Percentiles rank a stretch among this genome's conserved stretches.
Evolutionary conservation across 2,113 vertebrate genomes (phyloP).

Genomic region (Poeciliopsis turrubarensis): DNA sequence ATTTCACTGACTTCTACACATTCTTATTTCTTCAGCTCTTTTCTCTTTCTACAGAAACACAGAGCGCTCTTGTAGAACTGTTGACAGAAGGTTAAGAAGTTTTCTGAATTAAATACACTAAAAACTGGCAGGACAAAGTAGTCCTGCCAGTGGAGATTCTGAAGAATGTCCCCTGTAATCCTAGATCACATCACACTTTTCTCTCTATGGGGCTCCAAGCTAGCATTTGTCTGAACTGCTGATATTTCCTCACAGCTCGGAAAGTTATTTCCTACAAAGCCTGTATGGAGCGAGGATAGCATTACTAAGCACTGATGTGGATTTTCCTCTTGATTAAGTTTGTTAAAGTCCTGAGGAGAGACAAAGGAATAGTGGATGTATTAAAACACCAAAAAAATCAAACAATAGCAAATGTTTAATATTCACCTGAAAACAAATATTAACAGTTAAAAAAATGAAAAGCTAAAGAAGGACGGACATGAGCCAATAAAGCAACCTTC

Average conservation of each 20-base stretch:
- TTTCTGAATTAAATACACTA: background rate
- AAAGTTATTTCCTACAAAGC: conserved; percentile 22
- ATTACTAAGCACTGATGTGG: conserved; percentile 48
- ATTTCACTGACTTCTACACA: background rate
- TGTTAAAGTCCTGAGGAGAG: conserved; percentile 34
- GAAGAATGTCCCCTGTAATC: conserved; percentile 5
- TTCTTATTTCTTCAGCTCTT: background rate
- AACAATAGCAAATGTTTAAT: too few species aligned
- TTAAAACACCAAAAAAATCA: background rate
- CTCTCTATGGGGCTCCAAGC: background rate
- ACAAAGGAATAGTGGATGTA: background rate
- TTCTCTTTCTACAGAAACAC: background rate
- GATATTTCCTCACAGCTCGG: conserved; percentile 19
- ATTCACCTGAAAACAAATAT: too few species aligned
- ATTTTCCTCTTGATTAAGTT: conserved; percentile 42
- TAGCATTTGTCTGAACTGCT: conserved; percentile 1
- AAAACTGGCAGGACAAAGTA: background rate
- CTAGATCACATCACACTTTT: conserved; percentile 4
- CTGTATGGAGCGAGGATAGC: conserved; percentile 22
- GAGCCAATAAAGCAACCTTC: background rate
- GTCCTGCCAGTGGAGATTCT: background rate
- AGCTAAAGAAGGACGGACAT: background rate
- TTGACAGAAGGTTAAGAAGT: background rate
- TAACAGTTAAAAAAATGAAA: background rate
- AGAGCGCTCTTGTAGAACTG: background rate